Percentiles rank a stretch among this genome's conserved stretches.
These are phyloP conservation scores for Manduca sexta DNA, from an alignment of 1,140 invertebrate genomes.

Conservation along the genomic window DNA sequence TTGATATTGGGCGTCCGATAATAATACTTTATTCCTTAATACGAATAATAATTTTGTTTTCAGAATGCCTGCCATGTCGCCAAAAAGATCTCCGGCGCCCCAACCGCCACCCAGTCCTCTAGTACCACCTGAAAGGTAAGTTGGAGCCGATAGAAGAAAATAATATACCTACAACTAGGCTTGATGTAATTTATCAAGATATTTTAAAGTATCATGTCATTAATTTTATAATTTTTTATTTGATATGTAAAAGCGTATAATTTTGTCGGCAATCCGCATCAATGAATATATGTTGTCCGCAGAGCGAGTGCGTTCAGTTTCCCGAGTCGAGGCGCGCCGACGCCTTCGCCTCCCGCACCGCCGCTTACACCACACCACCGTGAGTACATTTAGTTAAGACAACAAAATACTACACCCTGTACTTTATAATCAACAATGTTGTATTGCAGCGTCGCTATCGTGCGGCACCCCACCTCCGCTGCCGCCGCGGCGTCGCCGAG, in stretches of 20 bases:
- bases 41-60: background rate
- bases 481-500: conserved; percentile 51
- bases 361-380: conserved; percentile 36
- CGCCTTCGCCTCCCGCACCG: conserved; percentile 29
- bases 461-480: conserved; percentile 56
- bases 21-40: no score
- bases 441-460: conserved; percentile 4
- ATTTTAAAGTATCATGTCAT: no score
- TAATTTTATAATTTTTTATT: background rate
- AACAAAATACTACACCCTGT: no score
- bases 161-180: background rate
- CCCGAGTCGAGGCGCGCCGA: conserved; percentile 18
- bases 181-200: no score
- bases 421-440: no score
- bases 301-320: conserved; percentile 50
- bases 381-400: conserved; percentile 25
- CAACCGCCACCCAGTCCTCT: conserved; percentile 32
- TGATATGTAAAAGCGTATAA: no score
- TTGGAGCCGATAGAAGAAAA: no score
- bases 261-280: no score
- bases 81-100: conserved; percentile 47
- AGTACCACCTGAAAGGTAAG: conserved; percentile 27
- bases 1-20: no score
- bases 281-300: background rate
- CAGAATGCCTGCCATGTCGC: conserved; percentile 45